These are phyloP conservation scores for Struthidea cinerea DNA, from an alignment of 2,113 vertebrate genomes.

Conservation along the genomic window DNA sequence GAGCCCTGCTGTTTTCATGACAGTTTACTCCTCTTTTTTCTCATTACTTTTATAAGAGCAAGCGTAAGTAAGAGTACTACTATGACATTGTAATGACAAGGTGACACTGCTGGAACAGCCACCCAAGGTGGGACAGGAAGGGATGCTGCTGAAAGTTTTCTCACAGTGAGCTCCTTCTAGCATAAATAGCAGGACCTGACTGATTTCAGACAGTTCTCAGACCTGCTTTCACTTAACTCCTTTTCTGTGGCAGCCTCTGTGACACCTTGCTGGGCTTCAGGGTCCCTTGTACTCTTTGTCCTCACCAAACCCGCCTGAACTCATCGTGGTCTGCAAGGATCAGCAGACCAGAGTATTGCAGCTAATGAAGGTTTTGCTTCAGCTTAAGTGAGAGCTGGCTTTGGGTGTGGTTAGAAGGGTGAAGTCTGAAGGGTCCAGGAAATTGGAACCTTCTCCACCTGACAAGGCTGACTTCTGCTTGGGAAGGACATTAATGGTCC, in stretches of 20 bases:
- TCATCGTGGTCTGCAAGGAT: neutral
- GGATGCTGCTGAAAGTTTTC: neutral
- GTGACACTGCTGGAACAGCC: neutral
- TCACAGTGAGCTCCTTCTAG: neutral
- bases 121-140: neutral
- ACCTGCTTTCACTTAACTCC: neutral
- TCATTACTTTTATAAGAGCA: neutral
- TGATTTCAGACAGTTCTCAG: neutral
- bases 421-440: neutral
- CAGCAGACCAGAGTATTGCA: neutral
- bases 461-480: neutral
- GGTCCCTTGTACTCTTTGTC: neutral
- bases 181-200: neutral
- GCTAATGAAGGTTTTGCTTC: neutral
- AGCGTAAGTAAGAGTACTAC: neutral
- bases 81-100: accelerated
- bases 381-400: neutral
- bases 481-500: neutral
- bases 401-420: neutral
- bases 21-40: neutral
- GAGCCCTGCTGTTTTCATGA: neutral
- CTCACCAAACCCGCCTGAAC: neutral
- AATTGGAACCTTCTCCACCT: neutral
- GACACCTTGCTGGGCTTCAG: neutral
- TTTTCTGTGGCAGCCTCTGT: neutral